Evolutionary conservation across 2,888 invertebrate species (phyloP), one percentile per base, ranked within the genome.

Genomic region (Eupsilia transversa): DNA sequence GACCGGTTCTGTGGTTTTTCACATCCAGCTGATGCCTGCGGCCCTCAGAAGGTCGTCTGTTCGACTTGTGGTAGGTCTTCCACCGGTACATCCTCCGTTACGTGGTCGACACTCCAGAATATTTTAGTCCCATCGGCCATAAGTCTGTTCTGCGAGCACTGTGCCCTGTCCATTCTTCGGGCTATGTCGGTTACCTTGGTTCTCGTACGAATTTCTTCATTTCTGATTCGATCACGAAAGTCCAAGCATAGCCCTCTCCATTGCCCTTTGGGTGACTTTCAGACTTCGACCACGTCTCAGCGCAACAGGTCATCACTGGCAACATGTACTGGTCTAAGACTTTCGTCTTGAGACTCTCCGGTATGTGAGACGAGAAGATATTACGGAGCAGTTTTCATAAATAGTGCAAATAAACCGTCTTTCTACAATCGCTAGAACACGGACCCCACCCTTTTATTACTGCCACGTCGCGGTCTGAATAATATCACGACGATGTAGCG

Each of bases 401-500:
- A 43, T 5, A 41, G n/a, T 30, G 7, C 10, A 43, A 43, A 43
- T 17, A 43, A 35, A 33, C 27, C 17, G 17, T 35, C 1, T 20
- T 10, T 3, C 0, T 5, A 27, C 17, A 61, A 68, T 33, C 85
- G 71, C 73, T 72, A 20, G 0, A 70, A 85, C 23, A 20, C 56
- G 3, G 12, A 0, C 76, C 60, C 52, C 5, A 35, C 71, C 86
- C 56, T 30, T 14, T n/a, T 72, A 80, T 72, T 82, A 82, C 73
- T 56, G 80, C 64, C 74, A 76, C 75, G 65, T 66, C 60, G 77
- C 54, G 75, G 77, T 74, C 38, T 76, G 73, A 87, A 84, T 82
- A 81, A 77, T 67, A 84, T 87, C 84, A 76, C 66, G 49, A 73
- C 68, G 86, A 65, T 65, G 65, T 72, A 77, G 72, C 82, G 74